Base-by-base conservation (phyloP, 2,113 vertebrate species). In the Chaetorhynchus papuensis region DNA sequence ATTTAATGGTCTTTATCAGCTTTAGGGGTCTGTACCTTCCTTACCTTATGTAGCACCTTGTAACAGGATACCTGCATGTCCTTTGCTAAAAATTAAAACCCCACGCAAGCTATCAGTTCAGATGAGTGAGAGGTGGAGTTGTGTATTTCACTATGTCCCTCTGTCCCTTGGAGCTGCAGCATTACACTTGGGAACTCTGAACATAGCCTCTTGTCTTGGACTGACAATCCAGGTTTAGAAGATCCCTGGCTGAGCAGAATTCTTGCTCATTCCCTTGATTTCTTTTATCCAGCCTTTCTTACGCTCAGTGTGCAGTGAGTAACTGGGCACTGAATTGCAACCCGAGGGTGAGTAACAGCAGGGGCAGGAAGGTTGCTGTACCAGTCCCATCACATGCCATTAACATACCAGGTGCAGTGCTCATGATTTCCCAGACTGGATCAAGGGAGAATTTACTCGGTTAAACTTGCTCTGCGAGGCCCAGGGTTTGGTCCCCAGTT, bases 401-500 rank as follows among this genome's bases (percentile, higher is more conserved):
- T 91, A 87, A 83, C 95, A 95, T 96, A 90, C 87, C 95, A 86
- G 54, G 28, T 65, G 75, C 50, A 50, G 66, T 80, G 76, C 76
- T 97, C 85, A 93, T 90, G 21, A 63, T 92, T 95, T 92, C 68
- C 71, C 75, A 78, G 52, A 27, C 64, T 39, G 70, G 63, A 87
- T 96, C 69, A 90, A 76, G 75, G 79, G 33, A 83, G 85, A 83
- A 93, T 74, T 91, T 39, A 63, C 88, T 93, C 1, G 5, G 82
- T 76, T 88, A 78, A 95, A 97, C 82, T 93, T 47, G 95, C 64
- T 95, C 89, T 81, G 12, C 83, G 23, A 92, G 94, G 72, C 75
- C 61, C 50, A 63, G 88, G 66, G 79, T 78, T 95, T 86, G 76
- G 47, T 90, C 54, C 47, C 83, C 33, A 27, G 33, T 6, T 66